A percentile compares a stretch with the other conserved stretches of the same genome.
phyloP scores from a whole-genome alignment of 1,140 invertebrate species.

The Probaryconus sp. region DNA sequence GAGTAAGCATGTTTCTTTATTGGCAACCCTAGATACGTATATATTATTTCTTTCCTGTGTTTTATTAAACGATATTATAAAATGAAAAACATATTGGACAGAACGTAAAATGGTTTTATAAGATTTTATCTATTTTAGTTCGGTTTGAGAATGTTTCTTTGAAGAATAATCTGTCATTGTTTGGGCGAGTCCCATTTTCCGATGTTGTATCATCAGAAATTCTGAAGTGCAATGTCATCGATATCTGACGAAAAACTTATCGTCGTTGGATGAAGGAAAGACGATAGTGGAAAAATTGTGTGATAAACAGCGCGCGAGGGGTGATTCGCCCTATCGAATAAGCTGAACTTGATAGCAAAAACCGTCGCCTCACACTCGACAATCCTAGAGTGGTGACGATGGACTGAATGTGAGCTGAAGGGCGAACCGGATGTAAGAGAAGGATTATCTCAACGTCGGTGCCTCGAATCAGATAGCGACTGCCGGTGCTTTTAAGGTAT shows the following conservation, averaged over 20 bases:
- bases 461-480: constrained; percentile 68
- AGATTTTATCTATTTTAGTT: too few relatives aligned
- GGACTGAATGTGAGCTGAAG: constrained; percentile 49
- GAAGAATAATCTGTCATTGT: constrained; percentile 15
- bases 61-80: too few relatives aligned
- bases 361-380: constrained; percentile 66
- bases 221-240: constrained; percentile 42
- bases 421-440: constrained; percentile 70
- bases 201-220: constrained; percentile 26
- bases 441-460: constrained; percentile 70
- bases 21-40: too few relatives aligned
- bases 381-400: constrained; percentile 52
- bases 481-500: constrained; percentile 71
- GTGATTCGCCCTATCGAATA: constrained; percentile 64
- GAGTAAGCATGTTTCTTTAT: too few relatives aligned
- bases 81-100: too few relatives aligned
- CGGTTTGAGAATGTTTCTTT: neutral
- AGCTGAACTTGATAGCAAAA: constrained; percentile 69
- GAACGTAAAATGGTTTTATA: too few relatives aligned
- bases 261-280: constrained; percentile 42
- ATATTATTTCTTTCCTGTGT: too few relatives aligned
- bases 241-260: constrained; percentile 53
- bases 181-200: constrained; percentile 9
- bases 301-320: constrained; percentile 60
- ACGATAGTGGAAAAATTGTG: constrained; percentile 65